Percentiles rank a stretch among this genome's conserved stretches.
phyloP scores from a whole-genome alignment of 2,113 vertebrate species.

The Anoplopoma fimbria region DNA sequence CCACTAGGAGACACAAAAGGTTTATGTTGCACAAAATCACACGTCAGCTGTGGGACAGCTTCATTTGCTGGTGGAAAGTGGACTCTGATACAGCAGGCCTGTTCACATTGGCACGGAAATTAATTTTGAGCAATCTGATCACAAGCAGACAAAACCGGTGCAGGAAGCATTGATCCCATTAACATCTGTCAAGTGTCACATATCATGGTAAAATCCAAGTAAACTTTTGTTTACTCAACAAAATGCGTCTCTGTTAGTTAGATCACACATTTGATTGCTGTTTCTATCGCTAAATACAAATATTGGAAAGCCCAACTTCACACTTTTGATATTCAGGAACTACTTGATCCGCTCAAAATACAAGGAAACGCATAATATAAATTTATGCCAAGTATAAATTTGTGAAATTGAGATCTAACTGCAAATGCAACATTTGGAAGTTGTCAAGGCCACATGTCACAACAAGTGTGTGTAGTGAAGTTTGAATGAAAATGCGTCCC shows the following conservation, averaged over 20 bases:
- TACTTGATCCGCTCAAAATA: neutral
- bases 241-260: neutral
- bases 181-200: neutral
- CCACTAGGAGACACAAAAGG: neutral
- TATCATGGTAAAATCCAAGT: neutral
- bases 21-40: neutral
- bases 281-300: neutral
- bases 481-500: neutral
- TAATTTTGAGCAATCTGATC: neutral
- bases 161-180: neutral
- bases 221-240: neutral
- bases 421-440: neutral
- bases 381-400: too few species aligned
- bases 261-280: neutral
- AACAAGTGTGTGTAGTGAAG: neutral
- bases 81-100: neutral
- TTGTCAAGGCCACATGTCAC: neutral
- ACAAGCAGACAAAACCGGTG: neutral
- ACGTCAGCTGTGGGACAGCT: neutral
- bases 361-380: neutral
- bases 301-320: too few species aligned
- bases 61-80: neutral
- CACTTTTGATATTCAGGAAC: neutral
- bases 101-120: neutral
- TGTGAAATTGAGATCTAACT: neutral